These are phyloP conservation scores for Globicephala melas DNA, from an alignment of 2,113 vertebrate species.

Conservation along the genomic window DNA sequence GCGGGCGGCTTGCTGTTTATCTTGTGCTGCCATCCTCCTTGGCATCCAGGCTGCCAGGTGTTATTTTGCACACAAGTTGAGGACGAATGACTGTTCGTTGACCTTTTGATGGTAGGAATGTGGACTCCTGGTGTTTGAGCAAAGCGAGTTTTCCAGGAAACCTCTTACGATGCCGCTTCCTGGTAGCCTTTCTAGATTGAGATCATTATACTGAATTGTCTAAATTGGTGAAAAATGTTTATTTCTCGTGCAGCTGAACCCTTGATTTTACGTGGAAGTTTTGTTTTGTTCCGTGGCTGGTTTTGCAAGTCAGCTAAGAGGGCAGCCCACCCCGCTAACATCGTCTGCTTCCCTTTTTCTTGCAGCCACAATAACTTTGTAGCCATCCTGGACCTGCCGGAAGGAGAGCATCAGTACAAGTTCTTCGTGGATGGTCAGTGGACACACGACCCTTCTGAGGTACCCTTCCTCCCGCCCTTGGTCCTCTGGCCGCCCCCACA, in stretches of 20 bases:
- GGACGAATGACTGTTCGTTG: neutral
- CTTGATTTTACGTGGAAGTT: neutral
- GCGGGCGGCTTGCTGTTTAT: neutral
- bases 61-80: neutral
- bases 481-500: neutral
- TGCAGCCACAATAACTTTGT: conserved; percentile 96
- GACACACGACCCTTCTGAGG: conserved; percentile 95
- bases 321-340: neutral
- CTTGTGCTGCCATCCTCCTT: neutral
- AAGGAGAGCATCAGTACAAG: conserved; percentile 99
- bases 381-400: conserved; percentile 94
- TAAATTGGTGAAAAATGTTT: neutral
- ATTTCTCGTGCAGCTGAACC: neutral
- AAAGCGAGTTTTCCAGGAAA: neutral
- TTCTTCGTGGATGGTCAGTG: conserved; percentile 97
- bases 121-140: neutral
- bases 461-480: conserved; percentile 63
- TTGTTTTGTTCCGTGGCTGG: neutral
- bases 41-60: neutral
- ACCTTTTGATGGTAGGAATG: neutral
- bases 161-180: neutral
- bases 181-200: neutral
- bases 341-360: conserved; percentile 52
- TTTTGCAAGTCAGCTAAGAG: neutral
- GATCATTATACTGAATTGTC: neutral